These are phyloP conservation scores for Craseonycteris thonglongyai DNA, from an alignment of 2,113 vertebrate genomes.

Conservation along the genomic window DNA sequence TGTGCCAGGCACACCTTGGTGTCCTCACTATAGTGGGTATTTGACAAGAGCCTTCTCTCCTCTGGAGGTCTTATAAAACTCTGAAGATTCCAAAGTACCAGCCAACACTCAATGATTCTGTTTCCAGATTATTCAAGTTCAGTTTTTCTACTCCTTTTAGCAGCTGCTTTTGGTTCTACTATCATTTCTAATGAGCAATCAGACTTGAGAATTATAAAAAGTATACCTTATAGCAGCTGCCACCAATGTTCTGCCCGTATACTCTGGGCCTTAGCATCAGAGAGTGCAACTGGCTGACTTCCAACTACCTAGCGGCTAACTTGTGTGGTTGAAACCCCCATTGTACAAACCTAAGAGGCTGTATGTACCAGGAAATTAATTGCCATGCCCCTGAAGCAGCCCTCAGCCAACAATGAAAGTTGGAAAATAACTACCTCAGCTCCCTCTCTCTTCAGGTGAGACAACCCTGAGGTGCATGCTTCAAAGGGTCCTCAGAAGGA, in stretches of 20 bases:
- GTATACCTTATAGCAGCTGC: neutral
- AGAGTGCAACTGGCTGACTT: neutral
- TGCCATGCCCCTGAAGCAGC: neutral
- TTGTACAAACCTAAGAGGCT: neutral
- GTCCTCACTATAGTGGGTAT: neutral
- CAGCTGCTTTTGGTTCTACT: neutral
- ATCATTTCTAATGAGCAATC: neutral
- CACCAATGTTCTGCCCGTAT: neutral
- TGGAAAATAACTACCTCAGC: neutral
- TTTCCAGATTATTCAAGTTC: neutral
- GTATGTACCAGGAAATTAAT: neutral
- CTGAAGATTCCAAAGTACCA: neutral
- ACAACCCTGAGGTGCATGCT: neutral
- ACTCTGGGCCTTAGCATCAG: neutral
- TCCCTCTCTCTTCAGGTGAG: neutral
- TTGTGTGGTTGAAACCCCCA: neutral
- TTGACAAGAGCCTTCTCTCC: neutral
- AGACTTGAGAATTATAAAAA: neutral
- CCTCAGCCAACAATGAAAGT: neutral
- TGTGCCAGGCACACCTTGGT: neutral
- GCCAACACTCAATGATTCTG: neutral
- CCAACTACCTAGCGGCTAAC: neutral
- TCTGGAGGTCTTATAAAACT: neutral
- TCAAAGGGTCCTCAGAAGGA: neutral
- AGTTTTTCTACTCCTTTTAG: neutral